Conservation (phyloP, 2,888 invertebrate genomes). For the Onchidella celtica region DNA sequence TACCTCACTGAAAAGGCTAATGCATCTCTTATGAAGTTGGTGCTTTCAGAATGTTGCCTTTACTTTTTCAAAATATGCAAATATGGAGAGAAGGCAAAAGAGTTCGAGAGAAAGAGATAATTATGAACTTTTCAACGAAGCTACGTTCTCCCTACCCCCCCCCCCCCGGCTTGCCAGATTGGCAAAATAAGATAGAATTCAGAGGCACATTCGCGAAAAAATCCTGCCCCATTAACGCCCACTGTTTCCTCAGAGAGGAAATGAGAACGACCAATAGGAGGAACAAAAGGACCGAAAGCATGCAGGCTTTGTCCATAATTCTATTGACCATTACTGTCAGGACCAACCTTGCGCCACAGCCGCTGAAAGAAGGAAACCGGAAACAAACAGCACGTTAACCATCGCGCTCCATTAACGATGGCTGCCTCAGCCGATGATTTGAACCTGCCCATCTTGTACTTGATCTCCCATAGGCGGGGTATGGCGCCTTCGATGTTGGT, state of each 20-base stretch:
- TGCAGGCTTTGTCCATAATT: not conserved
- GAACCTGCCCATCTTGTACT: constrained; percentile 81
- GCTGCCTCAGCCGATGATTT: constrained; percentile 82
- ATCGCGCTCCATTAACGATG: constrained; percentile 81
- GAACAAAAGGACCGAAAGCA: not conserved
- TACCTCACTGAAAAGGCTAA: no score
- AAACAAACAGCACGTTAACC: constrained; percentile 80
- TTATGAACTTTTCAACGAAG: not conserved
- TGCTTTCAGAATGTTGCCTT: no score
- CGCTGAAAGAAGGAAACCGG: constrained; percentile 74
- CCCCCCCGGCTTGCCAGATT: no score
- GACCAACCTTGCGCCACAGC: constrained; percentile 66
- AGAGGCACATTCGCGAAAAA: no score
- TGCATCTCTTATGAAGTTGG: no score
- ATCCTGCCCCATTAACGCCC: no score
- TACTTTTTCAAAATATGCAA: no score
- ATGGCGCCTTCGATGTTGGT: constrained; percentile 83
- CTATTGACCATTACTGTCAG: not conserved
- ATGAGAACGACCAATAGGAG: not conserved
- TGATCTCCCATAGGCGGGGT: constrained; percentile 83
- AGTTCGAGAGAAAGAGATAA: constrained; percentile 26
- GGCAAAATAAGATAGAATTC: no score
- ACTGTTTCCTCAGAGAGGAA: no score
- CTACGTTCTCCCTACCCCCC: no score
- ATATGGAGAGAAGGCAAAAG: not conserved